Base-by-base conservation (phyloP, 2,113 vertebrate genomes). In the Entomyzon cyanotis region DNA sequence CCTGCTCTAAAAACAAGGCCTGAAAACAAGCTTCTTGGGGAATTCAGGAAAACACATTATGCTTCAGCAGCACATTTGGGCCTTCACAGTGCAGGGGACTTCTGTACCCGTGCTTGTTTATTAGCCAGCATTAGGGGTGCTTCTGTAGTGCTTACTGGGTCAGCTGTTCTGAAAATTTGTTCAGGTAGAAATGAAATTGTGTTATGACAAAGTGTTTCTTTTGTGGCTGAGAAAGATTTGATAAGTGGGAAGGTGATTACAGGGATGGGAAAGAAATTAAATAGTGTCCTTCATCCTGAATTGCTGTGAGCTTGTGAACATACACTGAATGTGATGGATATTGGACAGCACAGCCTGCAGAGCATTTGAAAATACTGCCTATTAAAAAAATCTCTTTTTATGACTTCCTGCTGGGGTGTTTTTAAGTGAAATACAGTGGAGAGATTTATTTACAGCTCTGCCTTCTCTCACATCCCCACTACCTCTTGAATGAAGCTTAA, bases 401-500 rank as follows among this genome's bases (percentile, higher is more conserved):
- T 95, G 81, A 85, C 75, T 97, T 98, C 95, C 90, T 97, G 37
- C 92, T 97, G 94, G 89, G 55, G 65, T 97, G 78, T 87, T 96
- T 96, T 87, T 95, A 98, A 92, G 71, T 97, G 93, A 97, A 97
- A 95, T 95, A 94, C 81, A 74, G 56, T 91, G n/a, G 79, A 85
- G 96, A 96, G 81, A 97, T 97, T 96, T 97, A 97, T 97, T 97
- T 97, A 97, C 94, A 95, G 71, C 93, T 97, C 30, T 92, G 59
- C 94, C 71, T 95, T 96, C 69, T 88, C 75, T 90, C 69, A 52
- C 28, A 31, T 92, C 21, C 46, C 22, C 58, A 47, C 69, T 90
- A 76, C 19, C 78, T 95, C 95, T 95, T 94, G 97, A 97, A 97
- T 96, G 96, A 98, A 96, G 77, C 95, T 95, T 96, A 95, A 86